Evolutionary conservation across 2,113 vertebrate species (phyloP), one percentile per base, ranked within the genome.

Genomic region (Cichladusa arquata): DNA sequence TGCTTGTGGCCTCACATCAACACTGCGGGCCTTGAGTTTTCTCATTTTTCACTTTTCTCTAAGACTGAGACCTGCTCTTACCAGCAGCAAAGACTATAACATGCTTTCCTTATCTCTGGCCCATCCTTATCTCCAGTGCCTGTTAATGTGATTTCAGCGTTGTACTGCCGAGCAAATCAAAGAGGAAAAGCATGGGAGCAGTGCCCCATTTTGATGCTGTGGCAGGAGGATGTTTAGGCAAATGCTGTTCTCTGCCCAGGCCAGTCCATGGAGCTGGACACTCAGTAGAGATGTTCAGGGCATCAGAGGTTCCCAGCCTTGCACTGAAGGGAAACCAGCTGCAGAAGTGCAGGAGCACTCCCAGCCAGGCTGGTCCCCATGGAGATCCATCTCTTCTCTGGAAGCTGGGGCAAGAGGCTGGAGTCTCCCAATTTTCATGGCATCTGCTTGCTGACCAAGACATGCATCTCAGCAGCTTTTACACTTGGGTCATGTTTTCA

Each of bases 251-350:
- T n/a, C 50, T 57, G n/a, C 20, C 20, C 29, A 14, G 29, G 12
- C 38, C 15, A 29, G 34, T 14, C 57, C 1, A 3, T 2, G 4
- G 50, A 86, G 31, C 0, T 0, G 24, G 11, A 23, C 5, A 24
- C 6, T 2, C 12, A 23, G 17, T 9, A 34, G 33, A 56, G 48
- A 56, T 14, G 9, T 23, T 60, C 22, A 31, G 40, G 58, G 36
- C 36, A 28, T 19, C 8, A 4, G 40, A 61, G 50, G 10, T 38
- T 80, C 61, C 65, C 58, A 28, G 28, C 50, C 17, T 12, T 1
- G 1, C 24, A 47, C 29, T 2, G 2, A 82, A 50, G 33, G 23
- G 23, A 58, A 80, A 31, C 6, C 22, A 56, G 13, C n/a, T 4
- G 10, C 44, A 54, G 13, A 61, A 61, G 22, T 2, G 0, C 23